Conservation (phyloP, 1,140 invertebrate genomes). For the Trachelipus rathkii region DNA sequence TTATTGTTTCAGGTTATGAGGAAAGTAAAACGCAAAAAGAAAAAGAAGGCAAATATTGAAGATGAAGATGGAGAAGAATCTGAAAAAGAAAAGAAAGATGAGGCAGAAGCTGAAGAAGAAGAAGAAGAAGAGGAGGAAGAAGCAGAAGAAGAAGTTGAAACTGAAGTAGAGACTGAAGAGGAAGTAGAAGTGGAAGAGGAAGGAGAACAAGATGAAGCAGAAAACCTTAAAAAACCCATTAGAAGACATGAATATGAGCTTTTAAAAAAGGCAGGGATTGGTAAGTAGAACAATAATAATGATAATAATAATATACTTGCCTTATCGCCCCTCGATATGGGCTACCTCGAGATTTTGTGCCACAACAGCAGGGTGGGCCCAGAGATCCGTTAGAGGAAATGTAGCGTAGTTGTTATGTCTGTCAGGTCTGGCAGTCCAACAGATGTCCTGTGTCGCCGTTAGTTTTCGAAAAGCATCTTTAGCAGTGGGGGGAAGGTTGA, state of each 20-base stretch:
- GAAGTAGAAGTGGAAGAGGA: slow-evolving; percentile 52
- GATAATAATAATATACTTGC: too few relatives aligned
- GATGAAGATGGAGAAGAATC: slow-evolving; percentile 49
- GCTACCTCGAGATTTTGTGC: too few relatives aligned
- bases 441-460: too few relatives aligned
- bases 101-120: slow-evolving; percentile 20
- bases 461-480: too few relatives aligned
- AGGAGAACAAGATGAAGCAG: slow-evolving; percentile 53
- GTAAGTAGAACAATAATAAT: too few relatives aligned
- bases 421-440: too few relatives aligned
- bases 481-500: too few relatives aligned
- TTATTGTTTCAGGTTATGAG: slow-evolving; percentile 41
- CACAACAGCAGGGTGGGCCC: too few relatives aligned
- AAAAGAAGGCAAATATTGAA: slow-evolving; percentile 60
- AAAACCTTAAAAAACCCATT: slow-evolving; percentile 74
- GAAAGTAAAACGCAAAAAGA: slow-evolving; percentile 58
- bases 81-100: slow-evolving; percentile 20
- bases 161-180: slow-evolving; percentile 44
- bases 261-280: slow-evolving; percentile 42
- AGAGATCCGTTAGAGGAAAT: too few relatives aligned
- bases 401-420: too few relatives aligned
- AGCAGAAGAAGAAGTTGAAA: slow-evolving; percentile 33
- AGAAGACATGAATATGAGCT: slow-evolving; percentile 61
- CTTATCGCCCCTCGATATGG: too few relatives aligned
- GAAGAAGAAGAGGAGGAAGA: slow-evolving; percentile 14